phyloP scores from a whole-genome alignment of 2,113 vertebrate species.

The Anoplopoma fimbria region DNA sequence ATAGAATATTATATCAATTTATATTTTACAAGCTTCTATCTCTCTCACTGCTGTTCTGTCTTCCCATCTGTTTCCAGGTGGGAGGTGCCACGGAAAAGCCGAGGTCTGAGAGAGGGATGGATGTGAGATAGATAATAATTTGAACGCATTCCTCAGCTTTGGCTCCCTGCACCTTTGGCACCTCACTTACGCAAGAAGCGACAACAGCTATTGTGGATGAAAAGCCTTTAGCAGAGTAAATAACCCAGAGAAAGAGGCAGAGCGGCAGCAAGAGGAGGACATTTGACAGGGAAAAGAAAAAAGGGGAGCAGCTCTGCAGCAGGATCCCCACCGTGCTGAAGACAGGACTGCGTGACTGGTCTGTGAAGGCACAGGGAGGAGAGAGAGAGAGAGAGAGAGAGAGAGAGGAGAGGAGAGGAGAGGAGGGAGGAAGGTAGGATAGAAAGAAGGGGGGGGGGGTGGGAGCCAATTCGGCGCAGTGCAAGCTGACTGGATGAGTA shows the following conservation, averaged over 20 bases:
- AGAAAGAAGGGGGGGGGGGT: conserved; percentile 71
- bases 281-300: conserved; percentile 59
- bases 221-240: conserved; percentile 20
- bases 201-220: conserved; percentile 31
- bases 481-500: conserved; percentile 78
- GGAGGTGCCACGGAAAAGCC: conserved; percentile 60
- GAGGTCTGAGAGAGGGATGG: conserved; percentile 40
- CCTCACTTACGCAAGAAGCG: conserved; percentile 27
- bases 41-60: conserved; percentile 34
- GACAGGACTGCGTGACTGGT: conserved; percentile 82
- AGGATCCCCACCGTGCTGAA: conserved; percentile 73
- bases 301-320: conserved; percentile 75
- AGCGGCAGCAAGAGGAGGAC: conserved; percentile 40
- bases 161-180: conserved; percentile 38
- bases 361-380: conserved; percentile 64
- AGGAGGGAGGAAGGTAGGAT: conserved; percentile 57
- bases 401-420: conserved; percentile 63
- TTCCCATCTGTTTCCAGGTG: conserved; percentile 59
- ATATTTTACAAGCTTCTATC: conserved; percentile 26
- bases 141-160: conserved; percentile 47
- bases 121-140: conserved; percentile 36
- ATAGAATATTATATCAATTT: conserved; percentile 15
- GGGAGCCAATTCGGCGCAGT: conserved; percentile 75
- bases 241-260: conserved; percentile 30
- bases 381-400: conserved; percentile 63